A percentile compares a stretch with the other conserved stretches of the same genome.
These are phyloP conservation scores for Acanthococcus lagerstroemiae DNA, from an alignment of 2,888 invertebrate species.

Conservation along the genomic window DNA sequence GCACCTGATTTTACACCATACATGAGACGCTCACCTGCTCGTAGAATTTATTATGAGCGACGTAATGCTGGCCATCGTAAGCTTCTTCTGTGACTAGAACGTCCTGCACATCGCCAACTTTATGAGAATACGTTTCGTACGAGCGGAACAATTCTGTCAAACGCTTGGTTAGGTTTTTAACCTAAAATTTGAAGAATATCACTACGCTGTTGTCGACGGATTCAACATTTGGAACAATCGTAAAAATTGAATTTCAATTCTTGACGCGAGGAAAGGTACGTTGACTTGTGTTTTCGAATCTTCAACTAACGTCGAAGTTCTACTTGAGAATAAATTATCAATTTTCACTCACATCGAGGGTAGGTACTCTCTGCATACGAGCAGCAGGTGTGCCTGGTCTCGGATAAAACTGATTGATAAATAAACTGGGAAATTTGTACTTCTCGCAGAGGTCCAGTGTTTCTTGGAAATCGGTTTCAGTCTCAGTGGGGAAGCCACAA, in stretches of 20 bases:
- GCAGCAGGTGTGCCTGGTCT: slow-evolving; percentile 95
- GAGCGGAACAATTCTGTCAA: slow-evolving; percentile 81
- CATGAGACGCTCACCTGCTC: slow-evolving; percentile 64
- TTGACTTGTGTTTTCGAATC: no score
- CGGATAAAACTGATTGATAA: slow-evolving; percentile 97
- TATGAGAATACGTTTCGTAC: slow-evolving; percentile 70
- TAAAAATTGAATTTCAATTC: no score
- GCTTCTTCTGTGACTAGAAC: slow-evolving; percentile 90
- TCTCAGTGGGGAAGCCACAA: slow-evolving; percentile 97
- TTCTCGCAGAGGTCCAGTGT: slow-evolving; percentile 72
- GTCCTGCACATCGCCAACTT: slow-evolving; percentile 56
- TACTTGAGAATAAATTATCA: neutral
- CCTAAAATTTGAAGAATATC: slow-evolving; percentile 42
- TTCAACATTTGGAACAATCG: no score
- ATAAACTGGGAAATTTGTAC: slow-evolving; percentile 84
- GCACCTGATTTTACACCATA: neutral
- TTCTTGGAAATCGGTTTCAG: slow-evolving; percentile 75
- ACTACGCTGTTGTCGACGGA: no score
- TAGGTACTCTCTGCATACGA: slow-evolving; percentile 69
- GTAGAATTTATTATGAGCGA: slow-evolving; percentile 90
- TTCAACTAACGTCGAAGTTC: no score
- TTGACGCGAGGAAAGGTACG: no score
- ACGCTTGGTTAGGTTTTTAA: slow-evolving; percentile 78
- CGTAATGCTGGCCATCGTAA: slow-evolving; percentile 78
- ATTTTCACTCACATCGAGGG: slow-evolving; percentile 54